Evolutionary conservation across 2,888 invertebrate genomes (phyloP), one percentile per base, ranked within the genome.

Genomic region (Diplazon laetatorius): DNA sequence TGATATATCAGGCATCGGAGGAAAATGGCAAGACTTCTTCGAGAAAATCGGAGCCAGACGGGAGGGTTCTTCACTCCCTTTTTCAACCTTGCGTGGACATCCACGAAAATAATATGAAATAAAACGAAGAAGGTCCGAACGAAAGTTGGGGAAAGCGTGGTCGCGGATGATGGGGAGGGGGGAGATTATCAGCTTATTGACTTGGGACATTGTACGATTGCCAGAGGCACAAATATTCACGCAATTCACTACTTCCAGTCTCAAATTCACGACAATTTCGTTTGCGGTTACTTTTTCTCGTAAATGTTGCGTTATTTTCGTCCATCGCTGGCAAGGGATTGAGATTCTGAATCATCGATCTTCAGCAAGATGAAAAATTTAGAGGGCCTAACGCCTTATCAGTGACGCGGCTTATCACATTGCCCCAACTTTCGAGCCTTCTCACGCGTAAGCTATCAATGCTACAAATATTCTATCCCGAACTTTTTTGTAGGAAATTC

Each of bases 161-260:
- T 70, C 16, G 30, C 16, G 46, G 60, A 82, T 85, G 84, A 84
- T 82, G 78, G 72, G 44, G 82, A n/a, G n/a, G n/a, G n/a, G n/a
- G n/a, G n/a, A n/a, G 86, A 86, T 86, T 86, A 86, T 83, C 83
- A 79, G 82, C 81, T 82, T 78, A 80, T 78, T 78, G 81, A 77
- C 77, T 66, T 63, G 74, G 76, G 62, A 46, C 76, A 57, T 68
- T 68, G 39, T 55, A 20, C 66, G 37, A 70, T 69, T 70, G 44
- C 42, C 68, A 18, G 16, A 39, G 44, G 71, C 62, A 48, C 62
- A 35, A 72, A 60, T 69, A 39, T 22, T 20, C 20, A 68, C 18
- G 70, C 52, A 60, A 44, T 63, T 55, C 48, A 42, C n/a, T 57
- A 35, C 35, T 35, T 57, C 10, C 2, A 22, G 16, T 63, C 44